Evolutionary conservation across 2,797 vertebrate species (phyloP), one percentile per base, ranked within the genome.

Genomic region (Acropternis orthonyx): DNA sequence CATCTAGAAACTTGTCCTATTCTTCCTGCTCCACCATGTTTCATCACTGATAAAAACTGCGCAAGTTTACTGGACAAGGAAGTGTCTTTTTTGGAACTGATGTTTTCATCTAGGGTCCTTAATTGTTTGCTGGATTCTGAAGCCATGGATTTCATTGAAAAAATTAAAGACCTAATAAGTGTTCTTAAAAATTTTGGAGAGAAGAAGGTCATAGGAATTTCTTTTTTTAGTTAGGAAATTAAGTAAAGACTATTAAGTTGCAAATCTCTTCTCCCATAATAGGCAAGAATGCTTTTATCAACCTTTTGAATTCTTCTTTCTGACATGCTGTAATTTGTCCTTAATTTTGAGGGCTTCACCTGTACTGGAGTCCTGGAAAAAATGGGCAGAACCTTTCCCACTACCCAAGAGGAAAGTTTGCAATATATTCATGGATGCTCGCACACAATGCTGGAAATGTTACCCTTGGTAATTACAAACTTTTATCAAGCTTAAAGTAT

Each of bases 1-100:
- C 12, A 27, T 67, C 4, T 65, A 12, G 0, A 63, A 37, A 26
- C 6, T 46, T 18, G 12, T 3, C 2, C 0, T 65, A 19, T 41
- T 69, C 2, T 20, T 27, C 4, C 18, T 28, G 2, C 7, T 11
- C 14, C 14, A 7, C 5, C 14, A 10, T 19, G 6, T 26, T 68
- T 54, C 58, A 78, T 81, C 58, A 61, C 4, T 56, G 9, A 65
- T 41, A 34, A 2, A 61, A 56, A 76, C 4, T 27, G 17, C 6
- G 43, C 6, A 51, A 48, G 3, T 68, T 20, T 67, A 36, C 14
- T 52, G n/a, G 30, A 67, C 18, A 80, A 59, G 24, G 8, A 51
- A 66, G 3, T 26, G 2, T 2, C 3, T 69, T 49, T 22, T 66
- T 68, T 52, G 30, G 75, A 84, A 56, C 0, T 7, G 12, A 32